Evolutionary conservation across 2,888 invertebrate genomes (phyloP).

Genomic region (Plemyria rubiginata): DNA sequence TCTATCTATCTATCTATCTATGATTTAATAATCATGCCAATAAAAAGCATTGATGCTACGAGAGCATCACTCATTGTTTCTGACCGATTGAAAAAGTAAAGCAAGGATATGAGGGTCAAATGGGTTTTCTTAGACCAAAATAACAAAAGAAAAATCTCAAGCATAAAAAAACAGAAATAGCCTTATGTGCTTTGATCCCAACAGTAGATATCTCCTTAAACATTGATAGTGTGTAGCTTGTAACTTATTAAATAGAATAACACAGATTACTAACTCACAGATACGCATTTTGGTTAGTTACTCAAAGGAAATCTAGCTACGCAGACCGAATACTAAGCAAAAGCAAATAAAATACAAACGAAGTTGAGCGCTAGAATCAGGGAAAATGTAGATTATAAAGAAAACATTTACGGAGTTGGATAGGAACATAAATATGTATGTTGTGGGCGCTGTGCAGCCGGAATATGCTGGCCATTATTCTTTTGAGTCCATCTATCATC

Average conservation of each 20-base stretch:
- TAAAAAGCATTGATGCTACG: too few species aligned
- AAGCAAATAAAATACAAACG: constrained; percentile 20
- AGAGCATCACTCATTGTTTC: too few species aligned
- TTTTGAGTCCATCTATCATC: constrained; percentile 59
- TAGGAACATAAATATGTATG: constrained; percentile 53
- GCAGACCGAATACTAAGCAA: constrained; percentile 16
- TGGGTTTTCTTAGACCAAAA: too few species aligned
- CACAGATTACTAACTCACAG: background rate
- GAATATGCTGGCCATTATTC: constrained; percentile 59
- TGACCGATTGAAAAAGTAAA: too few species aligned
- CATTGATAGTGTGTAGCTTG: background rate
- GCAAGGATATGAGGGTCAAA: too few species aligned
- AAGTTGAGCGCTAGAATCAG: constrained; percentile 11
- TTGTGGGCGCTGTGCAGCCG: constrained; percentile 56
- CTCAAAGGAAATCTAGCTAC: constrained; percentile 7
- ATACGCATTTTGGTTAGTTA: constrained; percentile 5
- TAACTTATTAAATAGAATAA: constrained; percentile 7
- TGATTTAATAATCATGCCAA: too few species aligned
- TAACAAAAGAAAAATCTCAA: too few species aligned
- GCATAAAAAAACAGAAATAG: too few species aligned
- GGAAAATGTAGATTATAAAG: constrained; percentile 15
- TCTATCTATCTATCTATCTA: too few species aligned
- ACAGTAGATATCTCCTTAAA: too few species aligned
- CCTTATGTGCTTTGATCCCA: too few species aligned
- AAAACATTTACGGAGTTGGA: constrained; percentile 40